phyloP scores from a whole-genome alignment of 2,888 invertebrate genomes.

The Diloba caeruleocephala region DNA sequence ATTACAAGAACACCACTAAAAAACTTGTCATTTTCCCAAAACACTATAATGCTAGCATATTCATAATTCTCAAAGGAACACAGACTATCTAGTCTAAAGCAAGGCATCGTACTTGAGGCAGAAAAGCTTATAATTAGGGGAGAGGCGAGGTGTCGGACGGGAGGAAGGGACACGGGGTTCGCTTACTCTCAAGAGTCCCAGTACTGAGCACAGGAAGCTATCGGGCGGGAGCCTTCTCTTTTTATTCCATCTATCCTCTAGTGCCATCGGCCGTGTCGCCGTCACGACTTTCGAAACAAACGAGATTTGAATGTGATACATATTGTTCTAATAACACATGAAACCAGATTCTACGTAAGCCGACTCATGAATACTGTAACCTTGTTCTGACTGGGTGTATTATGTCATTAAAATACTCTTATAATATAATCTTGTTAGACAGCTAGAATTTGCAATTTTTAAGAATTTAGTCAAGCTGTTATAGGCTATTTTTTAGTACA shows the following conservation, averaged over 20 bases:
- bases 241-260: constrained; percentile 74
- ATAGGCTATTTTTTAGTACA: too few species aligned
- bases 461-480: too few species aligned
- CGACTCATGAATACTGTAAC: constrained; percentile 44
- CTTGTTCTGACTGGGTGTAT: constrained; percentile 51
- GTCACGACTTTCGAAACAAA: constrained; percentile 54
- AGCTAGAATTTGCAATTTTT: too few species aligned
- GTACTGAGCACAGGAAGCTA: constrained; percentile 79
- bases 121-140: constrained; percentile 65
- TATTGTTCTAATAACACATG: constrained; percentile 53
- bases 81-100: constrained; percentile 16
- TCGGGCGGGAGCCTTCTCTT: constrained; percentile 61
- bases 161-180: constrained; percentile 49
- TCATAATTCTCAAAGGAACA: too few species aligned
- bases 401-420: constrained; percentile 46
- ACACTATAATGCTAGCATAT: too few species aligned
- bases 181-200: constrained; percentile 64
- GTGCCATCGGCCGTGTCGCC: constrained; percentile 69
- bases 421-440: too few species aligned
- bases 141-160: constrained; percentile 54
- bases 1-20: too few species aligned
- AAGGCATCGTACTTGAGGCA: constrained; percentile 36
- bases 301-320: constrained; percentile 54
- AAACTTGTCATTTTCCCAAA: too few species aligned
- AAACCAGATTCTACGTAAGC: constrained; percentile 51